Percentiles rank a stretch among this genome's conserved stretches.
phyloP scores from a whole-genome alignment of 2,113 vertebrate genomes.

The Sceloporus tristichus region DNA sequence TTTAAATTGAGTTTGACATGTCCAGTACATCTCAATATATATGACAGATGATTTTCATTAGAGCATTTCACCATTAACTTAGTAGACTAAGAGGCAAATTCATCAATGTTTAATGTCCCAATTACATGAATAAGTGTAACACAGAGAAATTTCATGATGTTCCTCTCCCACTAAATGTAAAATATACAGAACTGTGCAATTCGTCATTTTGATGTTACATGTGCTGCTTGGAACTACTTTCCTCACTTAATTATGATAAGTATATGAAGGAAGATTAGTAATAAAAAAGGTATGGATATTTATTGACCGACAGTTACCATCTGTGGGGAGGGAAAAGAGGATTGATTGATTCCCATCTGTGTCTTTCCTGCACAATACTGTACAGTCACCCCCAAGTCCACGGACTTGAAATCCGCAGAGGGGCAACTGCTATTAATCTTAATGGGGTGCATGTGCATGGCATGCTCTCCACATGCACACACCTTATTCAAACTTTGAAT shows the following conservation, averaged over 20 bases:
- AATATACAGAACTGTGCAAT: constrained; percentile 30
- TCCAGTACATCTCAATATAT: constrained; percentile 39
- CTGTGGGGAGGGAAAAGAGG: no score
- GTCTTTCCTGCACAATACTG: neutral
- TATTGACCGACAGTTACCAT: neutral
- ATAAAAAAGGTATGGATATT: neutral
- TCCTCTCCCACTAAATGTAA: constrained; percentile 15
- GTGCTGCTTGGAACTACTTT: constrained; percentile 37
- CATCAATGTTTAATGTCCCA: constrained; percentile 56
- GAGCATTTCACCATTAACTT: constrained; percentile 52
- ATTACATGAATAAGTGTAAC: constrained; percentile 40
- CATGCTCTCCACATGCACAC: no score
- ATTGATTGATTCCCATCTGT: neutral
- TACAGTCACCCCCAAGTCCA: no score
- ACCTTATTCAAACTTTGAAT: no score
- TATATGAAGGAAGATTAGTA: constrained; percentile 19
- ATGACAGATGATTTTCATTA: constrained; percentile 44
- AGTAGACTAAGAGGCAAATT: constrained; percentile 43
- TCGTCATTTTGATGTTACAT: neutral
- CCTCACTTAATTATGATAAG: constrained; percentile 28
- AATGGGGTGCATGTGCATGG: no score
- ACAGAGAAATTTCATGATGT: constrained; percentile 20
- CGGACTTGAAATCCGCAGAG: no score
- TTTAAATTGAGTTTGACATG: constrained; percentile 19
- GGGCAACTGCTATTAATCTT: no score